Base-by-base conservation (phyloP, 2,113 vertebrate species). In the Prolemur simus region DNA sequence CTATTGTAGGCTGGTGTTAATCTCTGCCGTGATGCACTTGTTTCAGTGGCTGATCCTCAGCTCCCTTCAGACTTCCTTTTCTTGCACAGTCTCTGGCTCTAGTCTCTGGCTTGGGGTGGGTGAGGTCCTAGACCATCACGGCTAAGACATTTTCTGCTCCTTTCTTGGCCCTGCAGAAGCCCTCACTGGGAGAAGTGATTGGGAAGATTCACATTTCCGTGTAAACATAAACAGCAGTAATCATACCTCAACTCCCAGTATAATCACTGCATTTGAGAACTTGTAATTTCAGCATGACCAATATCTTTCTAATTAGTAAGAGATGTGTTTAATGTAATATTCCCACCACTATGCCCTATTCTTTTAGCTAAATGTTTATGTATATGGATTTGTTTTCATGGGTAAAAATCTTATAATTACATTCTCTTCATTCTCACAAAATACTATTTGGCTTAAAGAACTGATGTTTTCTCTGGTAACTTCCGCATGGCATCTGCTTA, bases 381-480 rank as follows among this genome's bases (percentile, higher is more conserved):
- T 73, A 82, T 78, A 80, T 96, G 87, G 71, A 85, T 95, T 94
- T 97, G 94, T 84, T 97, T 96, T 97, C 95, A 96, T 94, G 68
- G 83, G 95, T 96, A 96, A 96, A 96, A 95, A 93, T 96, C 68
- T 96, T 93, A 96, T 96, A 96, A 97, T 96, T 92, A 91, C 93
- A 94, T 97, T 97, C 83, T 94, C 87, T 94, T 97, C 91, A 84
- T 96, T 87, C 14, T 97, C 83, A 91, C 68, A 96, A 92, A 96
- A 96, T 96, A 89, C 73, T 89, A 96, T 96, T 96, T 94, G 96
- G 96, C 95, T 97, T 94, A 95, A 96, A 96, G 87, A 97, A 95
- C 93, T 96, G 93, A 83, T 97, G 91, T 87, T 98, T 97, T 94
- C 77, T 96, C 93, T 95, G 86, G 93, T 95, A 96, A 93, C 95